These are phyloP conservation scores for Oryzias dopingdopingensis DNA, from an alignment of 2,797 vertebrate genomes.

Conservation along the genomic window DNA sequence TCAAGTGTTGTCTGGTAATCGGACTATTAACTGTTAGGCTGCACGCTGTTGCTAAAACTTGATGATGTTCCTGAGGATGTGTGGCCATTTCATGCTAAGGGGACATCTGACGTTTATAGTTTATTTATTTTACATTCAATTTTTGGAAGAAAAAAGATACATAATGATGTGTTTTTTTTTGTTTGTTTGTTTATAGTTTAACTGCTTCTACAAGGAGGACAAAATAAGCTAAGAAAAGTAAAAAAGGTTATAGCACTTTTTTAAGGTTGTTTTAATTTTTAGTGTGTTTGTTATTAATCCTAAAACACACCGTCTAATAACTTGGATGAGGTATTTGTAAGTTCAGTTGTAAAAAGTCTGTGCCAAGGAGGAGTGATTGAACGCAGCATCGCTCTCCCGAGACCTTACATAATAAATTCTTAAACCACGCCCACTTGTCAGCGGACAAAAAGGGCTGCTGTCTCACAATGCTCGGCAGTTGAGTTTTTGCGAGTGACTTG, in stretches of 20 bases:
- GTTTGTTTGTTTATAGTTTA: too few relatives aligned
- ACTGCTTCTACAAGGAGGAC: too few relatives aligned
- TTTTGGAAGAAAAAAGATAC: too few relatives aligned
- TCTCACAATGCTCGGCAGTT: constrained; percentile 4
- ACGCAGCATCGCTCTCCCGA: constrained; percentile 49
- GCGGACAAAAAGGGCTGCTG: constrained; percentile 52
- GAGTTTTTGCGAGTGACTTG: constrained; percentile 27
- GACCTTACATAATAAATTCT: constrained; percentile 67
- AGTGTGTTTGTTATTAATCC: too few relatives aligned
- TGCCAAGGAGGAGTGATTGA: constrained; percentile 21
- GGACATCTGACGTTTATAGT: neutral
- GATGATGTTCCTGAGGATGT: neutral
- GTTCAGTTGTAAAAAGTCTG: neutral
- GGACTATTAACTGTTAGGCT: fast-evolving
- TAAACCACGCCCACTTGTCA: constrained; percentile 58
- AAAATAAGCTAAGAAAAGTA: too few relatives aligned
- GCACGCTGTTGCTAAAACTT: neutral
- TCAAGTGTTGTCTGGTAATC: constrained; percentile 17
- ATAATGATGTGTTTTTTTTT: too few relatives aligned
- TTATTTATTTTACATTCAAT: neutral
- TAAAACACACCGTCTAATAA: neutral
- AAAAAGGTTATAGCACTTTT: too few relatives aligned
- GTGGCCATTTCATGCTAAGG: neutral
- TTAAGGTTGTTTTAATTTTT: too few relatives aligned
- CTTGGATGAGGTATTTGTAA: neutral